These are phyloP conservation scores for Flabesymbios commensalis DNA, from an alignment of 2,888 invertebrate species.

Conservation along the genomic window DNA sequence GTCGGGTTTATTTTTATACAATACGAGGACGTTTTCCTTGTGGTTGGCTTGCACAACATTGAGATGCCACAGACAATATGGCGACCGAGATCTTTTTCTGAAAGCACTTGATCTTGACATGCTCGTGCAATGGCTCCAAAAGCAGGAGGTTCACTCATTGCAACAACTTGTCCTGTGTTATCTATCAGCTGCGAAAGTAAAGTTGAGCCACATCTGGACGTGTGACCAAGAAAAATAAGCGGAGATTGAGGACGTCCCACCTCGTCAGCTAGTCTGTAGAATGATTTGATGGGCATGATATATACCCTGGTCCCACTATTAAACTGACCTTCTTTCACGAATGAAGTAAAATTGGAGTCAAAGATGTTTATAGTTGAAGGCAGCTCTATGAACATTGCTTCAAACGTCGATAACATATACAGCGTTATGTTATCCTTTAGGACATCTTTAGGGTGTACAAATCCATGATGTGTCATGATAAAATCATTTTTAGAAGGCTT, in stretches of 20 bases:
- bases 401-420: slow-evolving; percentile 12
- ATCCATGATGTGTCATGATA: slow-evolving; percentile 17
- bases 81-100: slow-evolving; percentile 9
- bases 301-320: slow-evolving; percentile 13
- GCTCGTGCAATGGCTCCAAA: no score
- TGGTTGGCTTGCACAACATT: slow-evolving; percentile 21
- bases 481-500: slow-evolving; percentile 17
- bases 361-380: slow-evolving; percentile 15
- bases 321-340: slow-evolving; percentile 21
- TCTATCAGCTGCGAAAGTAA: slow-evolving; percentile 25
- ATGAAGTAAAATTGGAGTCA: slow-evolving; percentile 11
- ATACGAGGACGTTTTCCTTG: neutral
- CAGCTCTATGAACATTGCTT: slow-evolving; percentile 23
- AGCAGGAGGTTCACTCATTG: slow-evolving; percentile 22
- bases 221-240: slow-evolving; percentile 27
- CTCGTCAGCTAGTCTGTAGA: slow-evolving; percentile 18
- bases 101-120: no score
- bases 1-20: slow-evolving; percentile 17
- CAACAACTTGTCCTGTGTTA: slow-evolving; percentile 10
- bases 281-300: slow-evolving; percentile 17
- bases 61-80: slow-evolving; percentile 12
- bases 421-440: slow-evolving; percentile 23
- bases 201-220: slow-evolving; percentile 27
- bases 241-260: slow-evolving; percentile 16
- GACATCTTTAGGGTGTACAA: slow-evolving; percentile 21